A percentile compares a stretch with the other conserved stretches of the same genome.
Evolutionary conservation across 2,113 vertebrate genomes (phyloP).

Genomic region (Sinocyclocheilus rhinocerous): DNA sequence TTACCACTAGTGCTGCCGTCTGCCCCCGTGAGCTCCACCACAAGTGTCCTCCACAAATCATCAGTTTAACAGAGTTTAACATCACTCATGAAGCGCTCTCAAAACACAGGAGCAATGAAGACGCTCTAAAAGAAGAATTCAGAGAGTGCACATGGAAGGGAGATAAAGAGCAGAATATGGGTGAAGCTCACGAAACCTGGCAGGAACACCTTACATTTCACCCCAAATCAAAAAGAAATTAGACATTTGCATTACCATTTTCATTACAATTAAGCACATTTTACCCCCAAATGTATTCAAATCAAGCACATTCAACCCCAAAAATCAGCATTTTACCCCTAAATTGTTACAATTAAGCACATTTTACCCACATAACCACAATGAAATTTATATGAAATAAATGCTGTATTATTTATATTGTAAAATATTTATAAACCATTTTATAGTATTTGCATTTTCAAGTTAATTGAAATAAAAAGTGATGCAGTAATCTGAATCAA

Average conservation of each 20-base stretch:
- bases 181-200: not conserved
- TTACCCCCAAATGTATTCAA: not conserved
- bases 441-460: not conserved
- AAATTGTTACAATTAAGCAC: not conserved
- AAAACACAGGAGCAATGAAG: no score
- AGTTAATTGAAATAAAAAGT: not conserved
- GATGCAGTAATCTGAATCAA: not conserved
- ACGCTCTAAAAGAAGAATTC: not conserved
- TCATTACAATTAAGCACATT: not conserved
- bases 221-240: not conserved
- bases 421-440: not conserved
- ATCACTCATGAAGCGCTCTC: not conserved
- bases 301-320: not conserved
- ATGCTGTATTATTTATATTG: not conserved
- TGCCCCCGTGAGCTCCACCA: not conserved
- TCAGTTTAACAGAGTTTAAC: conserved; percentile 24
- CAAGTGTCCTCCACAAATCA: conserved; percentile 29
- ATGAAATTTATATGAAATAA: not conserved
- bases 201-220: not conserved
- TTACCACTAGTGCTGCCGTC: conserved; percentile 9
- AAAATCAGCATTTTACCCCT: no score
- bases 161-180: not conserved
- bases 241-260: not conserved
- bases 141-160: not conserved
- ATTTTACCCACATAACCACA: not conserved